Base-by-base conservation (phyloP, 2,888 invertebrate genomes). In the Philereme transversata region DNA sequence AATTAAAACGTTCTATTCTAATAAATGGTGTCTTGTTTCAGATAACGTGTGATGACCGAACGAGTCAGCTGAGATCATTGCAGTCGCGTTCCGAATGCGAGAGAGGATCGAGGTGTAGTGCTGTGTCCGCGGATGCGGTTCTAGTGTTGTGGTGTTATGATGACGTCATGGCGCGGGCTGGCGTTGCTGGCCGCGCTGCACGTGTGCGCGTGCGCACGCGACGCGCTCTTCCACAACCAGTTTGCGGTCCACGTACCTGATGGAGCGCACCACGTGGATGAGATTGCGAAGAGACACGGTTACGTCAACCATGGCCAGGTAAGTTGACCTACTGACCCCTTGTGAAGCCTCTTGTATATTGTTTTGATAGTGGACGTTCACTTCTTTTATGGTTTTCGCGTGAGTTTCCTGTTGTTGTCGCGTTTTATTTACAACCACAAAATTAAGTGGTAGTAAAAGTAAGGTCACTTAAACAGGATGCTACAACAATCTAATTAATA, bases 261-360 rank as follows among this genome's bases (percentile, higher is more conserved):
- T 47, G 95, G 96, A 11, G 86, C 92, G 54, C 92, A 93, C n/a
- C 94, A 94, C 64, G 98, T 97, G 48, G 94, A 96, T 79, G 91
- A 88, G 65, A 94, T 99, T 73, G 98, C 98, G 51, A 87, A 86
- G 68, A 96, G 96, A 85, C 96, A 98, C 87, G 98, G 97, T 76
- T 98, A 96, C 93, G 91, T 93, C 78, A 97, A 98, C 88, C 93
- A 95, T 78, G 97, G 98, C 93, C 96, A 97, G 97, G 98, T 98
- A 83, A 94, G 95, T 65, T 4, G 8, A 5, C 8, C 5, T 9
- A 7, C 9, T 41, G 41, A 51, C 10, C 50, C 40, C 50, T 46
- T 38, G 10, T 40, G 33, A 35, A 41, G 47, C 10, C 45, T 46
- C 50, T 46, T 38, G 10, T 40, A 47, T 40, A 53, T 43, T 34